phyloP scores from a whole-genome alignment of 2,888 invertebrate genomes.

The Drosophila recens region DNA sequence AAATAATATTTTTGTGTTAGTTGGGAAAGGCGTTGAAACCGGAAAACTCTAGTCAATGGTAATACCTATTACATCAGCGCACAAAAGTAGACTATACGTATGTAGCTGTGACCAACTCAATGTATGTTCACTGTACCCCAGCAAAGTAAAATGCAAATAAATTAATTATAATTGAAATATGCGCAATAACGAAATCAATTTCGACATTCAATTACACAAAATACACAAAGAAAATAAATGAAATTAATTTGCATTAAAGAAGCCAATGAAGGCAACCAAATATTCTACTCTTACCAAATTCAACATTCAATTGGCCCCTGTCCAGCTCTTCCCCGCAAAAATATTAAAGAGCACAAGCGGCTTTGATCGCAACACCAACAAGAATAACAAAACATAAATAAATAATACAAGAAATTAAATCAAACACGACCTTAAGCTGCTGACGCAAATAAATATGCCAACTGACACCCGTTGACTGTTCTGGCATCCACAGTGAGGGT shows the following conservation, averaged over 20 bases:
- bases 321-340: slow-evolving; percentile 1
- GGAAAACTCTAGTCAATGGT: slow-evolving; percentile 50
- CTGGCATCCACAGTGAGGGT: slow-evolving; percentile 1
- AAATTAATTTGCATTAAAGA: slow-evolving; percentile 51
- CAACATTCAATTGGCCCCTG: slow-evolving; percentile 45
- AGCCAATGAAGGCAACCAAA: slow-evolving; percentile 15
- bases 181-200: slow-evolving; percentile 38
- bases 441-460: slow-evolving; percentile 50
- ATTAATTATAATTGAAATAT: slow-evolving; percentile 41
- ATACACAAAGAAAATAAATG: slow-evolving; percentile 23
- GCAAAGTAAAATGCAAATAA: slow-evolving; percentile 33
- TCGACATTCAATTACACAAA: slow-evolving; percentile 56
- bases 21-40: slow-evolving; percentile 31
- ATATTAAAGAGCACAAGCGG: slow-evolving; percentile 18
- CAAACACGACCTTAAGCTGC: slow-evolving; percentile 59
- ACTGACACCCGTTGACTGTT: slow-evolving; percentile 43
- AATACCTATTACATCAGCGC: slow-evolving; percentile 71
- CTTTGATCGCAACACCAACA: slow-evolving; percentile 46
- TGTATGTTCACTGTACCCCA: not conserved
- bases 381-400: slow-evolving; percentile 48
- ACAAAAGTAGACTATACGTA: slow-evolving; percentile 52
- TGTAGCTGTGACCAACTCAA: not conserved
- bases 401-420: slow-evolving; percentile 68
- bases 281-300: slow-evolving; percentile 18
- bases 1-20: slow-evolving; percentile 34